A percentile compares a stretch with the other conserved stretches of the same genome.
Evolutionary conservation across 2,113 vertebrate species (phyloP).

Genomic region (Atrichornis clamosus): DNA sequence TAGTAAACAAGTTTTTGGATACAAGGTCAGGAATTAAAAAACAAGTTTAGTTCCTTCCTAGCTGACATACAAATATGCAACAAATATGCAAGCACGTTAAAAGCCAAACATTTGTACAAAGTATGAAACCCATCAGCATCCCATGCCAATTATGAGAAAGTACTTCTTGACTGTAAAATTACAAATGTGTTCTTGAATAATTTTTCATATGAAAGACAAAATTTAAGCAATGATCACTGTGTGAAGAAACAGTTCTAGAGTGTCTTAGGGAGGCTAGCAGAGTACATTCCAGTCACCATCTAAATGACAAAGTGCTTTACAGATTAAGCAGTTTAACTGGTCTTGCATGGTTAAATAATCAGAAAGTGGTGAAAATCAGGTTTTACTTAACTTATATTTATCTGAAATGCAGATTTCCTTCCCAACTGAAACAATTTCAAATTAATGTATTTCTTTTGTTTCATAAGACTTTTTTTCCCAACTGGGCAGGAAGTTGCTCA

Average conservation of each 20-base stretch:
- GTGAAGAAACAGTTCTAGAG: neutral
- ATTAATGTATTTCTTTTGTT: neutral
- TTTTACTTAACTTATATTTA: neutral
- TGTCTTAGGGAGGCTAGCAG: slow-evolving; percentile 41
- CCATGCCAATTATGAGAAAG: slow-evolving; percentile 29
- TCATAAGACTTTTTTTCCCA: neutral
- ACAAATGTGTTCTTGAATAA: neutral
- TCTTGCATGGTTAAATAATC: neutral
- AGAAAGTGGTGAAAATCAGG: neutral
- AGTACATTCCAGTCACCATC: slow-evolving; percentile 51
- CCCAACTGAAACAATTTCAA: neutral
- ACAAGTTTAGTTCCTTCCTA: neutral
- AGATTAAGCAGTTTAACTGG: slow-evolving; percentile 1
- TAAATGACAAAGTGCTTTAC: slow-evolving; percentile 54
- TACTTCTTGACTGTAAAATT: slow-evolving; percentile 29
- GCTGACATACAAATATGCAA: slow-evolving; percentile 50
- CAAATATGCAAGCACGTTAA: slow-evolving; percentile 34
- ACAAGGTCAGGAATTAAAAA: slow-evolving; percentile 28
- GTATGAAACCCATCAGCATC: slow-evolving; percentile 39
- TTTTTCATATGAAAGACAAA: neutral
- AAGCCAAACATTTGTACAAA: slow-evolving; percentile 37
- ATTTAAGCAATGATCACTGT: neutral
- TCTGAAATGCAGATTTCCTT: slow-evolving; percentile 1
- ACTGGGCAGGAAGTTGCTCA: neutral
- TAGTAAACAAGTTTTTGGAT: slow-evolving; percentile 44